phyloP scores from a whole-genome alignment of 2,113 vertebrate genomes.

The Orthochromis malagaraziensis region DNA sequence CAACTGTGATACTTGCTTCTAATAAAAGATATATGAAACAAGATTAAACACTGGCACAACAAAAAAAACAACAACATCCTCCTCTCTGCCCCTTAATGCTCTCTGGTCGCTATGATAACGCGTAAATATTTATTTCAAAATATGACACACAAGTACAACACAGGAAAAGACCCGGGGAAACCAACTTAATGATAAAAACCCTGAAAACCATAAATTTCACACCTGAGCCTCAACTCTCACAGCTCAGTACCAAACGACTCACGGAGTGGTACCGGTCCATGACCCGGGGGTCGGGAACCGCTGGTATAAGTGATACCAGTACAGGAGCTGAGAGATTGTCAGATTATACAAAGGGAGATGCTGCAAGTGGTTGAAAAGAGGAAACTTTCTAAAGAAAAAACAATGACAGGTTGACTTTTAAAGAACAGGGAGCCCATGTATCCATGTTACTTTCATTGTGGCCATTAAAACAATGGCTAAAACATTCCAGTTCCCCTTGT shows the following conservation, averaged over 20 bases:
- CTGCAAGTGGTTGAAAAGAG: neutral
- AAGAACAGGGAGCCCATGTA: neutral
- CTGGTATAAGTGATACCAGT: neutral
- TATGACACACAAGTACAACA: neutral
- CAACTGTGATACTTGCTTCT: too few relatives aligned
- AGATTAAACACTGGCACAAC: too few relatives aligned
- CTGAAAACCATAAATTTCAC: neutral
- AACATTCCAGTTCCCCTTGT: neutral
- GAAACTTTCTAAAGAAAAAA: neutral
- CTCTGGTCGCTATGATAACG: neutral
- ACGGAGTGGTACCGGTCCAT: neutral
- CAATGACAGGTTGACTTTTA: neutral
- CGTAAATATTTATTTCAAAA: neutral
- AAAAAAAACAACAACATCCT: too few relatives aligned
- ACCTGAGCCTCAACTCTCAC: neutral
- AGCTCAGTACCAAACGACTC: neutral
- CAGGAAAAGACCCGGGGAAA: neutral
- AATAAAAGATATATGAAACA: too few relatives aligned
- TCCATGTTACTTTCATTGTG: neutral
- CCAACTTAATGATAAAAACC: neutral
- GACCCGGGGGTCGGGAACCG: neutral
- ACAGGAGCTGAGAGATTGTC: neutral
- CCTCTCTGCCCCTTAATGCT: neutral
- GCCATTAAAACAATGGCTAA: neutral
- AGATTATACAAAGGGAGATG: accelerated